Evolutionary conservation across 2,888 invertebrate species (phyloP).

Genomic region (Phrixothrix hirtus): DNA sequence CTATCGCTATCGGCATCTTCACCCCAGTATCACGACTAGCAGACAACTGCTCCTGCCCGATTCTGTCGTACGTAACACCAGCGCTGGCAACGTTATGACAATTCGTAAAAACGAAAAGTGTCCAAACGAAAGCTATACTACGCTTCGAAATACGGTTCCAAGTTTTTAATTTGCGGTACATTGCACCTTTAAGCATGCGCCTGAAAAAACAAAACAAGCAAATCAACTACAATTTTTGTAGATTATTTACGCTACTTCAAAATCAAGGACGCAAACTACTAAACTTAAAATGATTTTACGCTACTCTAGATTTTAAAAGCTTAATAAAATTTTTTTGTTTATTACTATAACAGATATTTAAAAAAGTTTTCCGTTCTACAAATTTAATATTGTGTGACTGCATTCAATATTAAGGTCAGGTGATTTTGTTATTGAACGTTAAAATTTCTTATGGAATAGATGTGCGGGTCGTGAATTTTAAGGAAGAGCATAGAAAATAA

Average conservation of each 20-base stretch:
- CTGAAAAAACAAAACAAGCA: conserved; percentile 5
- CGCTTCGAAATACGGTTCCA: conserved; percentile 14
- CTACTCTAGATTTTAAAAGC: too few relatives aligned
- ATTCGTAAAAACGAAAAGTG: conserved; percentile 13
- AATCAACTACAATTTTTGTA: not conserved
- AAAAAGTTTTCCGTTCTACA: too few relatives aligned
- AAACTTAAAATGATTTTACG: not conserved
- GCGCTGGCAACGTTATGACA: conserved; percentile 19
- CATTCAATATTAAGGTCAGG: too few relatives aligned
- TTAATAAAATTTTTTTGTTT: too few relatives aligned
- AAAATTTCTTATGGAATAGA: too few relatives aligned
- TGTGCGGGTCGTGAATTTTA: too few relatives aligned
- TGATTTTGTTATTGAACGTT: too few relatives aligned
- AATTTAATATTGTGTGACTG: too few relatives aligned
- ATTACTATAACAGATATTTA: too few relatives aligned
- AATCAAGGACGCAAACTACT: not conserved
- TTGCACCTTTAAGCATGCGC: conserved; percentile 21
- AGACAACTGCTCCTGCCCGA: too few relatives aligned
- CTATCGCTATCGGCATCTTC: conserved; percentile 52
- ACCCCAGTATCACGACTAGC: conserved; percentile 7
- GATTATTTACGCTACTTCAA: not conserved
- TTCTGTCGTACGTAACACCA: conserved; percentile 19
- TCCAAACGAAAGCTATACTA: conserved; percentile 13
- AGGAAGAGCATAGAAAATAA: too few relatives aligned
- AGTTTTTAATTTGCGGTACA: conserved; percentile 17